Evolutionary conservation across 2,113 vertebrate species (phyloP).

Genomic region (cat (Felis catus)): DNA sequence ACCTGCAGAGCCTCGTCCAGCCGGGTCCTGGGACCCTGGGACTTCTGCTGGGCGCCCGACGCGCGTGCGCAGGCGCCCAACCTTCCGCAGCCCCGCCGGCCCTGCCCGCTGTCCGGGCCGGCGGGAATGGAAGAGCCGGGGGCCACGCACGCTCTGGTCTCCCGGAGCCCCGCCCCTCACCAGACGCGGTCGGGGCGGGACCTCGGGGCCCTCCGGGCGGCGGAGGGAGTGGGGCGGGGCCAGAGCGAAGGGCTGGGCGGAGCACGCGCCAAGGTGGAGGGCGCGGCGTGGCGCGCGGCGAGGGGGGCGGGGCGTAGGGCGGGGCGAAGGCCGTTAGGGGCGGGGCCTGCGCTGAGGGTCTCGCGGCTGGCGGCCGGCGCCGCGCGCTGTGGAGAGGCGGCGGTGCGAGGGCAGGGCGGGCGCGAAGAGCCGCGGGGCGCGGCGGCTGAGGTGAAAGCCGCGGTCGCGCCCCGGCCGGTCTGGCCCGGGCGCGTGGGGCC

Average conservation of each 20-base stretch:
- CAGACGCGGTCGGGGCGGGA: accelerated
- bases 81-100: background rate
- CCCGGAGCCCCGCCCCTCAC: no score
- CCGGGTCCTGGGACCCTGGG: no score
- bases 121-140: background rate
- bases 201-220: accelerated
- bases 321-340: background rate
- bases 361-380: background rate
- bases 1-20: no score
- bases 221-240: accelerated
- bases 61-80: no score
- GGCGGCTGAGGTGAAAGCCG: background rate
- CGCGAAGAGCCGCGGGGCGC: background rate
- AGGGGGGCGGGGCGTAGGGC: background rate
- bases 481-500: background rate
- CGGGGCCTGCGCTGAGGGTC: background rate
- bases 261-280: accelerated
- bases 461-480: background rate
- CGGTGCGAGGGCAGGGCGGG: background rate
- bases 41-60: no score
- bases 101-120: background rate
- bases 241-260: background rate
- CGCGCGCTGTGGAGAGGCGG: background rate
- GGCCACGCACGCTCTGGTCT: background rate
- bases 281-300: background rate